These are phyloP conservation scores for Saccostrea cuccullata DNA, from an alignment of 1,140 invertebrate genomes.

Conservation along the genomic window DNA sequence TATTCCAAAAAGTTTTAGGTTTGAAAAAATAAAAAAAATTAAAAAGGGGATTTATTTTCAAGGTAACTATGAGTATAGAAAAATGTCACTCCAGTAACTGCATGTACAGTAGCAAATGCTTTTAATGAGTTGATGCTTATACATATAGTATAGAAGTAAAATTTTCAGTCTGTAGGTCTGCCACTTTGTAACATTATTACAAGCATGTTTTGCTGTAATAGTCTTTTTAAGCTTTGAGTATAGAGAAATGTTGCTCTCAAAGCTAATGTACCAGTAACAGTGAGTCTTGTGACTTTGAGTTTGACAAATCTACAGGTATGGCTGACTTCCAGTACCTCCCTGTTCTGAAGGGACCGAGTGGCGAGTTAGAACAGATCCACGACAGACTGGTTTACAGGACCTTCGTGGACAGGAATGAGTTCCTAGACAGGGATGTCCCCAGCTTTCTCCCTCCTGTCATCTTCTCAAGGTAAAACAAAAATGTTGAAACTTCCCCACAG, in stretches of 20 bases:
- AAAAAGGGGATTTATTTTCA: too few species aligned
- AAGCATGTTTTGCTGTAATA: not conserved
- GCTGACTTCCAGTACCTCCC: slow-evolving; percentile 96
- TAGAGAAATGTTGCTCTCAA: too few species aligned
- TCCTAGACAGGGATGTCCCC: slow-evolving; percentile 80
- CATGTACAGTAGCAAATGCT: too few species aligned
- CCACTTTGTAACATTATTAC: too few species aligned
- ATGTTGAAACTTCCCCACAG: too few species aligned
- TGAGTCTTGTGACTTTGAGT: not conserved
- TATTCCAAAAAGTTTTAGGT: too few species aligned
- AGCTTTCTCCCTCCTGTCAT: slow-evolving; percentile 87
- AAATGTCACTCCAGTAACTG: too few species aligned
- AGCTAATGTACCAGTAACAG: too few species aligned
- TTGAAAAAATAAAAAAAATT: too few species aligned
- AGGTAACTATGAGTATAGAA: too few species aligned
- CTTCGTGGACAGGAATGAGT: slow-evolving; percentile 66
- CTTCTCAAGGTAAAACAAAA: slow-evolving; percentile 83
- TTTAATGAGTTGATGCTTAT: not conserved
- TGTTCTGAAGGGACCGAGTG: slow-evolving; percentile 80
- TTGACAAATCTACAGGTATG: slow-evolving; percentile 81
- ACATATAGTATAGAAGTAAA: not conserved
- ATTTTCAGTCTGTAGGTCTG: too few species aligned
- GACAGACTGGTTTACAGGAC: slow-evolving; percentile 77
- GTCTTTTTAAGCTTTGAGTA: not conserved
- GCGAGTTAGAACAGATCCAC: slow-evolving; percentile 84